These are phyloP conservation scores for Aethina tumida DNA, from an alignment of 1,140 invertebrate species.

Conservation along the genomic window DNA sequence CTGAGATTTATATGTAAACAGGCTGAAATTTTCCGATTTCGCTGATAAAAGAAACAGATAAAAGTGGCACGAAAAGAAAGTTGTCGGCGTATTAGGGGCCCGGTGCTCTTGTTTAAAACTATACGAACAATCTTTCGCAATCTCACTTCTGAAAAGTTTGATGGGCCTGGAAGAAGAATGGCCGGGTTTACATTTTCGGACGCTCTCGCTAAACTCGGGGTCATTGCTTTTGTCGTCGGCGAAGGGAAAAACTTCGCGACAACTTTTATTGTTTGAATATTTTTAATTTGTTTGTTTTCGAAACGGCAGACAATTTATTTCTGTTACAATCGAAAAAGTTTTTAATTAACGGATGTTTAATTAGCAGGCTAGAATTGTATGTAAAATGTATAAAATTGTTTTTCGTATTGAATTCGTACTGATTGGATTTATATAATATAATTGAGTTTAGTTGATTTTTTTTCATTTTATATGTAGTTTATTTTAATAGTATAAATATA, in stretches of 20 bases:
- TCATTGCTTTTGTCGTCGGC: too few relatives aligned
- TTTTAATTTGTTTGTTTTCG: not conserved
- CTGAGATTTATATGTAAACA: too few relatives aligned
- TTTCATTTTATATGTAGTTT: too few relatives aligned
- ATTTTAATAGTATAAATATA: too few relatives aligned
- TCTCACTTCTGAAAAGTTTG: conserved; percentile 15
- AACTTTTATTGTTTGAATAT: conserved; percentile 1
- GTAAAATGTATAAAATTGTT: too few relatives aligned
- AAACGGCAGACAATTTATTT: not conserved
- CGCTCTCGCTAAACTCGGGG: not conserved
- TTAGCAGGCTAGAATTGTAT: too few relatives aligned
- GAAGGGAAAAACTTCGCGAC: not conserved
- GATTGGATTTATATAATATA: too few relatives aligned
- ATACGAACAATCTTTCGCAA: conserved; percentile 17
- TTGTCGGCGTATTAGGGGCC: not conserved
- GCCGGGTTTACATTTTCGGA: conserved; percentile 2
- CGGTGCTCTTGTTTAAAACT: conserved; percentile 15
- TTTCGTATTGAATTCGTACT: too few relatives aligned
- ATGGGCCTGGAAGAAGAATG: conserved; percentile 5
- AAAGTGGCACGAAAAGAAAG: conserved; percentile 15
- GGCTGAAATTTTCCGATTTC: too few relatives aligned
- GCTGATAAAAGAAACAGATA: conserved; percentile 17
- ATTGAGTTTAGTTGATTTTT: too few relatives aligned
- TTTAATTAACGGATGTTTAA: too few relatives aligned
- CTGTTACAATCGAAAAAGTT: too few relatives aligned